Conservation (phyloP, 2,888 invertebrate species). For the Vanessa cardui region DNA sequence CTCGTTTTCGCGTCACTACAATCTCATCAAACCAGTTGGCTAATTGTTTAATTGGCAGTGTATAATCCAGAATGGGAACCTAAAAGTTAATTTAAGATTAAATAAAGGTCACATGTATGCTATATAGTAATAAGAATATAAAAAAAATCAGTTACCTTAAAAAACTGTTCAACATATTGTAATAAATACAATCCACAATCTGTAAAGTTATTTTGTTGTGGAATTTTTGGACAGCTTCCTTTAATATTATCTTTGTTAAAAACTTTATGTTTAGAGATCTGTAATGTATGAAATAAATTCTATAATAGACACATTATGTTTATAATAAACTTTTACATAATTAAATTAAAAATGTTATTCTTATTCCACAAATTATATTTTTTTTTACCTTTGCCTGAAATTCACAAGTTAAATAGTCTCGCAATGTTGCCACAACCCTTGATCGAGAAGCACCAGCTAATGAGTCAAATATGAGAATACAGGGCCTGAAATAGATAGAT, state of each 20-base stretch:
- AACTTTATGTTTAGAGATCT: conserved; percentile 84
- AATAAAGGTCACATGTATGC: conserved; percentile 20
- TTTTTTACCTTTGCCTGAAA: conserved; percentile 87
- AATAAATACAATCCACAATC: conserved; percentile 98
- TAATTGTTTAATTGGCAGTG: conserved; percentile 91
- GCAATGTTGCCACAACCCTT: conserved; percentile 92
- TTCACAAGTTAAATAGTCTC: conserved; percentile 96
- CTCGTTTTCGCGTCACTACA: conserved; percentile 91
- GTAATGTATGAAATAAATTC: conserved; percentile 43
- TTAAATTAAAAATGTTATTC: no score
- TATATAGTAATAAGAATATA: background rate
- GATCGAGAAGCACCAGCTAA: conserved; percentile 91
- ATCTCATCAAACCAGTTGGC: conserved; percentile 94
- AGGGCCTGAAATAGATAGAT: conserved; percentile 86
- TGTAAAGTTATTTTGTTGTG: conserved; percentile 98
- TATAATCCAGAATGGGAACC: conserved; percentile 92
- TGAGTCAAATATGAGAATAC: conserved; percentile 98
- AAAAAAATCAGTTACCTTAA: conserved; percentile 83
- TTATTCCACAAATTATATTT: no score
- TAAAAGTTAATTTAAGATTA: conserved; percentile 62
- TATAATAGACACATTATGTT: no score
- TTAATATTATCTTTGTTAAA: conserved; percentile 93
- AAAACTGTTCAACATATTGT: conserved; percentile 98
- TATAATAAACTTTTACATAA: no score
- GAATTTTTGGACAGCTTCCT: conserved; percentile 94